Percentiles rank a stretch among this genome's conserved stretches.
Conservation (phyloP, 2,888 invertebrate species). For the Gymnocheta viridis region DNA sequence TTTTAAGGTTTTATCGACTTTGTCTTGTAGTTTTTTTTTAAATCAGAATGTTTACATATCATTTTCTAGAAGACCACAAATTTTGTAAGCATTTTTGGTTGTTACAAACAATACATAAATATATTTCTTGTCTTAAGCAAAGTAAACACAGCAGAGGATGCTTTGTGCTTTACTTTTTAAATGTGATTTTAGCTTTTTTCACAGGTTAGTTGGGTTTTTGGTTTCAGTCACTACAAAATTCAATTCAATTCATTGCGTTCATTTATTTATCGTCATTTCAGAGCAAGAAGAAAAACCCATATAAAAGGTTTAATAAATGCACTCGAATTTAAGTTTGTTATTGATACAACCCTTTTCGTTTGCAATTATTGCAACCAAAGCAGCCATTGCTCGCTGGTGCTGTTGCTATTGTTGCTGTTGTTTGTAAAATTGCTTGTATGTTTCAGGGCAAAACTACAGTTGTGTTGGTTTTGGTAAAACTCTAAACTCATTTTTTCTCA, state of each 20-base stretch:
- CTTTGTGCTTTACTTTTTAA: not conserved
- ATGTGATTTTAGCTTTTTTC: conserved; percentile 14
- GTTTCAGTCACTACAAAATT: conserved; percentile 2
- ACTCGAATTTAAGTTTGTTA: conserved; percentile 18
- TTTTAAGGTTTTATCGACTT: too few species aligned
- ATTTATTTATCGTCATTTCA: conserved; percentile 8
- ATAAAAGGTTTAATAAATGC: conserved; percentile 27
- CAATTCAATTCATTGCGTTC: conserved; percentile 17
- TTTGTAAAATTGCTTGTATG: not conserved
- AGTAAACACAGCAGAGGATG: too few species aligned
- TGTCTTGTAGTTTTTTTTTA: too few species aligned
- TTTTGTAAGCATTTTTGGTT: too few species aligned
- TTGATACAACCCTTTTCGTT: conserved; percentile 22
- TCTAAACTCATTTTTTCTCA: conserved; percentile 72
- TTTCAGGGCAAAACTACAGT: conserved; percentile 12
- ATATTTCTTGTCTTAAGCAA: too few species aligned
- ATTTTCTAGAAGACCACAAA: too few species aligned
- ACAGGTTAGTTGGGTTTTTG: not conserved
- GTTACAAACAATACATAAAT: too few species aligned
- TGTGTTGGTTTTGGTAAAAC: conserved; percentile 62
- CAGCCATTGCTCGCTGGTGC: not conserved
- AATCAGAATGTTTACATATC: too few species aligned
- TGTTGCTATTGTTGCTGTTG: conserved; percentile 1
- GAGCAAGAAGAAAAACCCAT: not conserved
- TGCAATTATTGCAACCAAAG: conserved; percentile 13